Conservation (phyloP, 1,140 invertebrate genomes). For the Pissodes strobi region DNA sequence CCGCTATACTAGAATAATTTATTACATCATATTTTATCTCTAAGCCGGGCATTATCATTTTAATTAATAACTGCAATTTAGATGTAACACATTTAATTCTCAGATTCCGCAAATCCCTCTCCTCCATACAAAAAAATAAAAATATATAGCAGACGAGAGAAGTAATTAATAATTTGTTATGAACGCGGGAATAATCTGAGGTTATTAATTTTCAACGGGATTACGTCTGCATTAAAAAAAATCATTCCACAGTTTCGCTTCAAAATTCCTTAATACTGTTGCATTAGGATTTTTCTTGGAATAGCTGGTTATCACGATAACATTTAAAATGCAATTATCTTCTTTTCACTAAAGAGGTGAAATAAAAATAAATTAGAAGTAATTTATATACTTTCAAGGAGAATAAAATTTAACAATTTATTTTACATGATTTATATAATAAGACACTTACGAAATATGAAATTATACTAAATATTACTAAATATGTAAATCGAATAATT, state of each 20-base stretch:
- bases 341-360: neutral
- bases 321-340: constrained; percentile 11
- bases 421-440: too few species aligned
- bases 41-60: constrained; percentile 14
- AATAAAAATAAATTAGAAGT: constrained; percentile 6
- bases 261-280: neutral
- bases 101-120: constrained; percentile 16
- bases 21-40: constrained; percentile 10
- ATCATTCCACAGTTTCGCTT: constrained; percentile 5
- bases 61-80: constrained; percentile 27
- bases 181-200: constrained; percentile 17
- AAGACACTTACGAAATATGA: too few species aligned
- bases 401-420: too few species aligned
- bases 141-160: neutral
- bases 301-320: neutral
- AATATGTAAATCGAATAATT: too few species aligned
- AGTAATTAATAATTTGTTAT: constrained; percentile 31
- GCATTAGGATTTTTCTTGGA: neutral
- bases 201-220: constrained; percentile 17
- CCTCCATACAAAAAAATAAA: constrained; percentile 11
- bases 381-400: too few species aligned
- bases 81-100: constrained; percentile 25
- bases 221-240: constrained; percentile 12
- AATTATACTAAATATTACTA: too few species aligned
- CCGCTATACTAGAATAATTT: neutral